Conservation (phyloP, 2,113 vertebrate genomes). For the Dasyornis broadbenti region DNA sequence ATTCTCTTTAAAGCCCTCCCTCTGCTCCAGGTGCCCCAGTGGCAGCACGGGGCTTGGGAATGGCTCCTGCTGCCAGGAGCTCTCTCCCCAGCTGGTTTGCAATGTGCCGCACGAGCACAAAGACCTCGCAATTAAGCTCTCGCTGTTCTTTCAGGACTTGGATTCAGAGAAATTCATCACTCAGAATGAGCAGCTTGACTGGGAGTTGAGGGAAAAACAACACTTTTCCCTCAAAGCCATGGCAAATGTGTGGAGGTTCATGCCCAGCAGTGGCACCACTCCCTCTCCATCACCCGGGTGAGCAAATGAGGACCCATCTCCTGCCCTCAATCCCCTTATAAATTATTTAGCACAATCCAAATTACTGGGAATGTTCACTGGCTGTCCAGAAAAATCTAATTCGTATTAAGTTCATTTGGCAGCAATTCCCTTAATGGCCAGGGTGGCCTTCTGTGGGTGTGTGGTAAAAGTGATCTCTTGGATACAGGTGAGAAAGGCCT, state of each 20-base stretch:
- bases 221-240: rapidly evolving
- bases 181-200: background rate
- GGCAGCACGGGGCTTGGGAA: background rate
- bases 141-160: background rate
- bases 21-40: background rate
- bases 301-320: background rate
- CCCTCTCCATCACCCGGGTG: background rate
- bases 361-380: background rate
- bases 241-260: rapidly evolving
- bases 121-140: background rate
- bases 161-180: background rate
- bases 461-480: background rate
- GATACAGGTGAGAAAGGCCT: background rate
- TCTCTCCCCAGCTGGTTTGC: background rate
- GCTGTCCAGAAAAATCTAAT: background rate
- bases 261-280: background rate
- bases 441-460: background rate
- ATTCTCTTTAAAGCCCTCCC: background rate
- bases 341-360: background rate
- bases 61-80: background rate
- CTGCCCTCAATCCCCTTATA: background rate
- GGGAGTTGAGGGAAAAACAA: background rate
- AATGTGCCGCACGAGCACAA: background rate
- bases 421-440: background rate
- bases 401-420: background rate